Evolutionary conservation across 2,797 vertebrate genomes (phyloP).

Genomic region (Amniataba percoides): DNA sequence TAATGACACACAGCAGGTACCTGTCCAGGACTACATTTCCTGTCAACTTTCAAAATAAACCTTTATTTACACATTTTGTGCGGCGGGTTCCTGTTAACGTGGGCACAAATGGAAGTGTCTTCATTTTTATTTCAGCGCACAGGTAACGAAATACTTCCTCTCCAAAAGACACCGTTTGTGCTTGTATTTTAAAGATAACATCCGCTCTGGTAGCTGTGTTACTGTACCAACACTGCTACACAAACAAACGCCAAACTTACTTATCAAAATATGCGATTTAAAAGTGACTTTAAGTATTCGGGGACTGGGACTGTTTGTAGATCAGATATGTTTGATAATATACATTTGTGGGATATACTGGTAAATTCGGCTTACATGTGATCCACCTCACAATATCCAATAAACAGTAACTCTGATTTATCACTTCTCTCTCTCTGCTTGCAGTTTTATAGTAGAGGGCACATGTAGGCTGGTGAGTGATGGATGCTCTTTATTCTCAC

Average conservation of each 20-base stretch:
- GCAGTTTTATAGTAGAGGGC: background rate
- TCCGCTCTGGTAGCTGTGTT: background rate
- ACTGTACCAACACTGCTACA: too few species aligned
- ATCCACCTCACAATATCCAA: background rate
- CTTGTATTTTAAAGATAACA: background rate
- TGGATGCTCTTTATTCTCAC: background rate
- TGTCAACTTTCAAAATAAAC: constrained; percentile 24
- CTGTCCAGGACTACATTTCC: background rate
- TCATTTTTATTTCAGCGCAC: background rate
- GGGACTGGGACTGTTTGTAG: too few species aligned
- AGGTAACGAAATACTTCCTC: background rate
- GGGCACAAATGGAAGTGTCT: background rate
- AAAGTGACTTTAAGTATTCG: background rate
- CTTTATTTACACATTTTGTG: background rate
- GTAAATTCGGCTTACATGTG: background rate
- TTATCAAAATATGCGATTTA: background rate
- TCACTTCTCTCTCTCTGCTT: background rate
- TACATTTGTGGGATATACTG: background rate
- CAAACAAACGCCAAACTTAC: background rate
- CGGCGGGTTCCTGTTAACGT: too few species aligned
- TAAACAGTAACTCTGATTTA: background rate
- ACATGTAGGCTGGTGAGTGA: background rate
- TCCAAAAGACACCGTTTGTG: background rate
- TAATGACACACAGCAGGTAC: background rate
- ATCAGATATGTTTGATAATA: background rate